These are phyloP conservation scores for Ciconia stormi DNA, from an alignment of 2,113 vertebrate species.

Conservation along the genomic window DNA sequence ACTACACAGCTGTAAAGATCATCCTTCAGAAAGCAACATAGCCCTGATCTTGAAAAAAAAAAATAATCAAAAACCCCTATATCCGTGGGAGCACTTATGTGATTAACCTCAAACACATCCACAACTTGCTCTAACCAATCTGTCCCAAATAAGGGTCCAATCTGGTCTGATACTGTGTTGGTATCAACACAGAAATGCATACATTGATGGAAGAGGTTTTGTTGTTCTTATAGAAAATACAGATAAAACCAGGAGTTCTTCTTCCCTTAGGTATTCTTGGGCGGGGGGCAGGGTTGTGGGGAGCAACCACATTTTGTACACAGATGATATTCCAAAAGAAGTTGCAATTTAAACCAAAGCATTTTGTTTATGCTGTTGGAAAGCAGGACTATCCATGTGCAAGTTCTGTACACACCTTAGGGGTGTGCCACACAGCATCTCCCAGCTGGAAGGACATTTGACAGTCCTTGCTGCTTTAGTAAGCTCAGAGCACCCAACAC, in stretches of 20 bases:
- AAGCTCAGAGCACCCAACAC: neutral
- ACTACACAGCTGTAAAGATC: too few species aligned
- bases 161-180: neutral
- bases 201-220: neutral
- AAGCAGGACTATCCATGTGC: neutral
- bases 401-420: neutral
- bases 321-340: neutral
- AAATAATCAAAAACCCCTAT: neutral
- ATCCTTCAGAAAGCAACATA: neutral
- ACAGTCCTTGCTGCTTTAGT: neutral
- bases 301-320: neutral
- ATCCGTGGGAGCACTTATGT: neutral
- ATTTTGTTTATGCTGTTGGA: neutral
- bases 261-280: neutral
- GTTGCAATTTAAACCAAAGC: neutral
- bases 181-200: neutral
- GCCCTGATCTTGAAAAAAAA: neutral
- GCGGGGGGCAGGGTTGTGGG: too few species aligned
- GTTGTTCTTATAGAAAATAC: neutral
- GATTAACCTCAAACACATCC: neutral
- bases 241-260: neutral
- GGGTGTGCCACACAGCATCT: neutral
- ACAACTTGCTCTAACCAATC: neutral
- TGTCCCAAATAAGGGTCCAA: neutral
- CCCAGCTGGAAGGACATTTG: neutral